phyloP scores from a whole-genome alignment of 2,113 vertebrate species.

The Patagioenas fasciata region DNA sequence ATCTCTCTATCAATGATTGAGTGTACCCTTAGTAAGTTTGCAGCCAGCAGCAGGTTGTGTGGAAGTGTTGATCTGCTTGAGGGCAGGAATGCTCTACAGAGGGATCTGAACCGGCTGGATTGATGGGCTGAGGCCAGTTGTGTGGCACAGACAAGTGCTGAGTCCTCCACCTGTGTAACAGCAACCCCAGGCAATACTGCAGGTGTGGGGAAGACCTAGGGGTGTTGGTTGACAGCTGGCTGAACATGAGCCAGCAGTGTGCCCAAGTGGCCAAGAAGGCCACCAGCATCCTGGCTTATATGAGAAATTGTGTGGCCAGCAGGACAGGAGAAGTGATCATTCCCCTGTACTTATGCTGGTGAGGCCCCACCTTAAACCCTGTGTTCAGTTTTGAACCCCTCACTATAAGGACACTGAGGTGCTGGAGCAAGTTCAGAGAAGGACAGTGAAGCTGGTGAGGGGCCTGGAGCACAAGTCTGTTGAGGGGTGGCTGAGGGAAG shows the following conservation, averaged over 20 bases:
- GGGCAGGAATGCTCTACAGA: too few relatives aligned
- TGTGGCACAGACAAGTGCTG: neutral
- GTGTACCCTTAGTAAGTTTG: neutral
- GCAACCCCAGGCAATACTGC: neutral
- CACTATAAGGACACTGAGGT: too few relatives aligned
- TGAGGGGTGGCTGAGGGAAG: neutral
- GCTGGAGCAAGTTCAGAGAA: neutral
- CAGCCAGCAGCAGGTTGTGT: neutral
- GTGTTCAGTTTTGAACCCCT: rapidly evolving
- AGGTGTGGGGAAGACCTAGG: too few relatives aligned
- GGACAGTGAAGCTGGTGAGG: too few relatives aligned
- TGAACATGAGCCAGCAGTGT: too few relatives aligned
- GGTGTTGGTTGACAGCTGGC: too few relatives aligned
- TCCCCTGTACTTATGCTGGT: neutral
- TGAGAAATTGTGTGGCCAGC: rapidly evolving
- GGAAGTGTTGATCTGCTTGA: too few relatives aligned
- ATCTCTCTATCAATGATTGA: rapidly evolving
- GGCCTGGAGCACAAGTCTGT: neutral
- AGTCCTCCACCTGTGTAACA: rapidly evolving
- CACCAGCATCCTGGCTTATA: rapidly evolving
- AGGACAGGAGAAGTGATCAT: neutral
- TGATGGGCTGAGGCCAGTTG: too few relatives aligned
- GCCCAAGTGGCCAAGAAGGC: neutral
- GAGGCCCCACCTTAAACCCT: neutral
- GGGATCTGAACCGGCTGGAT: neutral